A percentile compares a stretch with the other conserved stretches of the same genome.
Evolutionary conservation across 2,113 vertebrate species (phyloP).

Genomic region (Chlamydotis undulata): DNA sequence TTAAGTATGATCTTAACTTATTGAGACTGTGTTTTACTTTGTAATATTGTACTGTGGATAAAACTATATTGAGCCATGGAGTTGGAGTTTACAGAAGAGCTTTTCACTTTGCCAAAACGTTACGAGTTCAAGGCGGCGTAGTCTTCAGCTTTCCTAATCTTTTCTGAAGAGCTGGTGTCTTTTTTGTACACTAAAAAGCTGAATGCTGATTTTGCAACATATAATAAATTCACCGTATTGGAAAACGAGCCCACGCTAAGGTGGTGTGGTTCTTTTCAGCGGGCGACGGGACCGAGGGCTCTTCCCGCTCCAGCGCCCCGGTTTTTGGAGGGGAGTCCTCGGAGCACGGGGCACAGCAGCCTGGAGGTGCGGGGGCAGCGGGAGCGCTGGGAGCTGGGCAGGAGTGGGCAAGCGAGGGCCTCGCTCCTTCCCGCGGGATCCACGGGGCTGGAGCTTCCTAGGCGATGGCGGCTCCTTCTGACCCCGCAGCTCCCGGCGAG

Average conservation of each 20-base stretch:
- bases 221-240: constrained; percentile 79
- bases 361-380: too few species aligned
- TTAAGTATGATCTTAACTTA: constrained; percentile 78
- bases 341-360: rapidly evolving
- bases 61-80: constrained; percentile 77
- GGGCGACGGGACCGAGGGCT: background rate
- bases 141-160: constrained; percentile 72
- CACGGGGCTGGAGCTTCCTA: background rate
- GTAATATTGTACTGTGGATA: constrained; percentile 75
- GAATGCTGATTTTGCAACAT: constrained; percentile 76
- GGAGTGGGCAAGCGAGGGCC: background rate
- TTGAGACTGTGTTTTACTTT: constrained; percentile 73
- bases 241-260: constrained; percentile 45
- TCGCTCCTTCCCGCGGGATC: rapidly evolving
- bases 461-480: background rate
- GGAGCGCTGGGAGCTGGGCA: too few species aligned
- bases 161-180: constrained; percentile 74
- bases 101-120: constrained; percentile 82
- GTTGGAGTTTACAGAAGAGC: constrained; percentile 80
- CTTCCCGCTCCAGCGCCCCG: rapidly evolving
- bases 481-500: rapidly evolving
- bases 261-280: constrained; percentile 10
- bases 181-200: constrained; percentile 77
- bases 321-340: background rate
- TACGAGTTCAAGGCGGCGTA: constrained; percentile 63